Percentiles rank a stretch among this genome's conserved stretches.
These are phyloP conservation scores for Pseudomyrmex sp. DNA, from an alignment of 1,140 invertebrate species.

Conservation along the genomic window DNA sequence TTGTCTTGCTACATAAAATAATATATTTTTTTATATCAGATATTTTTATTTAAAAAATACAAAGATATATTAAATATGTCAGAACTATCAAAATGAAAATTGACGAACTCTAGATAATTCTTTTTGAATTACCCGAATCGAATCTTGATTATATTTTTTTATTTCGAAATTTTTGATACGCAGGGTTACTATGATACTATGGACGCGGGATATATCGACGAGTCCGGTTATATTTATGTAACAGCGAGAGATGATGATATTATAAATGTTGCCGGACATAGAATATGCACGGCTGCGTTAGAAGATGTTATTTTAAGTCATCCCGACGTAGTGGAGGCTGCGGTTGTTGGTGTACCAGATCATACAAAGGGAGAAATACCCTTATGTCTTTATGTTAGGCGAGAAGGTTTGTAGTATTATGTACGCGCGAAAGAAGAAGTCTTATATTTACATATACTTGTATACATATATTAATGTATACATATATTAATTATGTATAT, in stretches of 20 bases:
- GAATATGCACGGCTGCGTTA: slow-evolving; percentile 94
- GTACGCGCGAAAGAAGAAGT: not conserved
- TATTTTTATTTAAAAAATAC: not conserved
- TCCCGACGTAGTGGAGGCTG: slow-evolving; percentile 92
- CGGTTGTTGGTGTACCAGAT: slow-evolving; percentile 96
- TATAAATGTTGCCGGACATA: slow-evolving; percentile 97
- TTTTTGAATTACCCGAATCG: too few species aligned
- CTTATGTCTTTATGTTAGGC: slow-evolving; percentile 93
- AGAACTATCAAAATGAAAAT: too few species aligned
- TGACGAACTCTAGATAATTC: too few species aligned
- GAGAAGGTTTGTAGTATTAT: slow-evolving; percentile 71
- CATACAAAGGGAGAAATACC: slow-evolving; percentile 95
- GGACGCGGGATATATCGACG: slow-evolving; percentile 95
- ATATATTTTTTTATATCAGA: not conserved
- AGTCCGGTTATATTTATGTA: slow-evolving; percentile 94
- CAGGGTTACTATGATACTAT: slow-evolving; percentile 98
- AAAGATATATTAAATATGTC: too few species aligned
- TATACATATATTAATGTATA: too few species aligned
- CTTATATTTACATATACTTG: too few species aligned
- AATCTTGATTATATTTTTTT: too few species aligned
- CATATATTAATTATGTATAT: too few species aligned
- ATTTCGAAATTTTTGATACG: not conserved
- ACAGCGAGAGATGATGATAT: slow-evolving; percentile 97
- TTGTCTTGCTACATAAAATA: too few species aligned
- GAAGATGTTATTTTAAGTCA: slow-evolving; percentile 95